Base-by-base conservation (phyloP, 2,888 invertebrate species). In the Apamea monoglypha region DNA sequence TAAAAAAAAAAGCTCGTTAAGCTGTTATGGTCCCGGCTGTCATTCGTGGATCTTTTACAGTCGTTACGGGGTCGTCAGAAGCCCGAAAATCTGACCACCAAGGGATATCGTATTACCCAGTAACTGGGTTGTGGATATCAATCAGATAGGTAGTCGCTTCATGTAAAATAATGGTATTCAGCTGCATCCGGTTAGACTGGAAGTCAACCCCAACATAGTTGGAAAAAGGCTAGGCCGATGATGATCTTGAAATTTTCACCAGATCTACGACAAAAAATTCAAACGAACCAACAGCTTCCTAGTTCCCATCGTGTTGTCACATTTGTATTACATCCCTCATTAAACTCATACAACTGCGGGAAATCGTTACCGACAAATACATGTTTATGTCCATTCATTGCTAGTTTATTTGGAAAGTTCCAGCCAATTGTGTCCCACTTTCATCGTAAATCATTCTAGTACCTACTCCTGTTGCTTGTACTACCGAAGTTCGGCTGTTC, bases 331-430 rank as follows among this genome's bases (percentile, higher is more conserved):
- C 72, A 79, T 75, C 66, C 61, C 61, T 83, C 72, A 85, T 86
- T 84, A 78, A 82, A 76, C 72, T 66, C 72, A 71, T 64, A 78
- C 69, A 77, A 76, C 59, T 73, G 69, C 71, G 80, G 68, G 86
- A 89, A 89, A 89, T 83, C 83, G 75, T 66, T 81, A 72, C 89
- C 87, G 83, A 81, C 86, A 80, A 94, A 95, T 95, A 96, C 93
- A 93, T 96, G 95, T 95, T 94, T 93, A 91, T 89, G 90, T 94
- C 95, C 94, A 95, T 95, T 95, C 94, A 95, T 93, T 92, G 91
- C 87, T 94, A 95, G 94, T 95, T 95, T 95, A 96, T 96, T 95
- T 93, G 95, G 93, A 96, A 96, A 96, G 93, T 96, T 96, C 84
- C 90, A 92, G 90, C 92, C 94, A 93, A 95, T 96, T 95, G 95